These are phyloP conservation scores for Geotrupes spiniger DNA, from an alignment of 2,888 invertebrate species.

Conservation along the genomic window DNA sequence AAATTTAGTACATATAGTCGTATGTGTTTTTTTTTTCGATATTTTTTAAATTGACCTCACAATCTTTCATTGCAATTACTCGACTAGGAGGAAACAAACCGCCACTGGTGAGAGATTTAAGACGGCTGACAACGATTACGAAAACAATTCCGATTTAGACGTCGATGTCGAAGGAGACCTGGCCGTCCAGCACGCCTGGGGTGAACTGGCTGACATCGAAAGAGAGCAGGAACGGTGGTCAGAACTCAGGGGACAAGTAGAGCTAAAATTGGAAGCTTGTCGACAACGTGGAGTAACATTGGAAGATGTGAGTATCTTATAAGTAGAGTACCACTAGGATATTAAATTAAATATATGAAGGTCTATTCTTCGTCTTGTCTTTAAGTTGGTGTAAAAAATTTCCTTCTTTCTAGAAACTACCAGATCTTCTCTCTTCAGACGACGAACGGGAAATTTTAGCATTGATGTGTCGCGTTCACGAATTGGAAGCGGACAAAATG, in stretches of 20 bases:
- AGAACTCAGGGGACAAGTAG: conserved; percentile 70
- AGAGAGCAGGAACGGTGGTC: conserved; percentile 82
- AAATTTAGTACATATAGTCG: no score
- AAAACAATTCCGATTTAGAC: conserved; percentile 29
- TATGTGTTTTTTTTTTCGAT: no score
- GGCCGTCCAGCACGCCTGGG: conserved; percentile 78
- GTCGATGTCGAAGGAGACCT: conserved; percentile 59
- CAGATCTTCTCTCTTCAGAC: conserved; percentile 78
- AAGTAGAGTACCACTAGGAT: no score
- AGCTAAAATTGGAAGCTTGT: conserved; percentile 77
- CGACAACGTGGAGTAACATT: conserved; percentile 74
- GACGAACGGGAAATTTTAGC: conserved; percentile 88
- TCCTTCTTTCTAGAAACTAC: conserved; percentile 64
- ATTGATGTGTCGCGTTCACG: conserved; percentile 87
- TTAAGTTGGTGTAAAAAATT: no score
- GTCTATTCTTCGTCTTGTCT: no score
- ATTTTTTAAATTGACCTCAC: no score
- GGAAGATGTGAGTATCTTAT: conserved; percentile 79
- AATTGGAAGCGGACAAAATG: conserved; percentile 91
- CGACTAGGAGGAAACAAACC: conserved; percentile 36
- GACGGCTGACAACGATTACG: conserved; percentile 46
- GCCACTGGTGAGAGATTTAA: conserved; percentile 41
- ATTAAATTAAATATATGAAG: no score
- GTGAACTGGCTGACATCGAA: conserved; percentile 78
- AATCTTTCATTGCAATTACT: no score